phyloP scores from a whole-genome alignment of 2,888 invertebrate genomes.

The Caenorhabditis sinica region DNA sequence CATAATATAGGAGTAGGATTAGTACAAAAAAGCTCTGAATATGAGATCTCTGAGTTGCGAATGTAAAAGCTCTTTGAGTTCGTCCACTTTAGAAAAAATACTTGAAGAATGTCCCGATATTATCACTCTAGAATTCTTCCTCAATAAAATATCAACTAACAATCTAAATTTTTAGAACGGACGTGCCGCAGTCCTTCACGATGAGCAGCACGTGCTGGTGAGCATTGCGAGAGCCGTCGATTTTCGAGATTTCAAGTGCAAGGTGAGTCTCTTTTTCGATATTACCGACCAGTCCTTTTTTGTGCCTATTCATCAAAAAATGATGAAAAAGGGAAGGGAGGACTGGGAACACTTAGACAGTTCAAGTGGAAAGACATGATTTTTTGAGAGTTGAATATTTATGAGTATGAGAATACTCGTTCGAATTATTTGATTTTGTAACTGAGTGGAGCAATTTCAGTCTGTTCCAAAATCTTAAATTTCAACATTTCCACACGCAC shows the following conservation, averaged over 20 bases:
- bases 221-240: constrained; percentile 79
- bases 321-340: background rate
- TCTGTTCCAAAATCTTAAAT: background rate
- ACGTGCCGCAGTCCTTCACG: constrained; percentile 77
- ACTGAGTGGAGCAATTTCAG: background rate
- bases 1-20: too few relatives aligned
- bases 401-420: constrained; percentile 3
- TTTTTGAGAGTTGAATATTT: constrained; percentile 6
- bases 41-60: too few relatives aligned
- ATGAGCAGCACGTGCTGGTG: constrained; percentile 72
- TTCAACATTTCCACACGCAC: background rate
- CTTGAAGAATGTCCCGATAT: too few relatives aligned
- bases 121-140: background rate
- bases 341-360: constrained; percentile 41
- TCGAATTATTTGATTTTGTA: constrained; percentile 1
- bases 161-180: constrained; percentile 76
- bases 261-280: constrained; percentile 69
- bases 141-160: constrained; percentile 3
- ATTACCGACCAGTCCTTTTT: constrained; percentile 41
- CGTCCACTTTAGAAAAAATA: too few relatives aligned
- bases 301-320: constrained; percentile 27
- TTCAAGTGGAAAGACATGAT: constrained; percentile 52
- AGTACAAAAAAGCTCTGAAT: too few relatives aligned
- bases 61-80: too few relatives aligned
- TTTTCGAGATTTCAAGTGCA: constrained; percentile 78